These are phyloP conservation scores for Zaprionus bogoriensis DNA, from an alignment of 2,888 invertebrate genomes.

Conservation along the genomic window DNA sequence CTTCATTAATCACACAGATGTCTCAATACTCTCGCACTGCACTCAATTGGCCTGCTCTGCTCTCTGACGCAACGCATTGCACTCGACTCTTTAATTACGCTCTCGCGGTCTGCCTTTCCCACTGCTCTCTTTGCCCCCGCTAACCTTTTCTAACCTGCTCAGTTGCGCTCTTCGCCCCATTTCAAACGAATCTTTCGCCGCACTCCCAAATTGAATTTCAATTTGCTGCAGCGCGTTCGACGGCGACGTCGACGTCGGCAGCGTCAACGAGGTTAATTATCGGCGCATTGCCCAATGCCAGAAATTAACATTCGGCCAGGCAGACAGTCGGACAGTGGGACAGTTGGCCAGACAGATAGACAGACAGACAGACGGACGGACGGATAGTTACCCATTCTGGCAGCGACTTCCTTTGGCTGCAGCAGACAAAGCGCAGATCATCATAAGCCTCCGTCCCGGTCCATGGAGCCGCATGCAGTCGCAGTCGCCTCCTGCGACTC, in stretches of 20 bases:
- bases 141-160: conserved; percentile 32
- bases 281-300: conserved; percentile 63
- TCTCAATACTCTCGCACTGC: background rate
- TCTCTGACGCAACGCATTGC: too few species aligned
- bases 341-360: conserved; percentile 15
- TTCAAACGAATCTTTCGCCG: conserved; percentile 25
- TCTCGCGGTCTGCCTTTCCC: background rate
- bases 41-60: background rate
- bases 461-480: conserved; percentile 14
- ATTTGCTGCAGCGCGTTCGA: too few species aligned
- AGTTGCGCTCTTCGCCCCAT: conserved; percentile 24
- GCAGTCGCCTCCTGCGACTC: conserved; percentile 12
- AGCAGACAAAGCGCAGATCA: conserved; percentile 47
- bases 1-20: background rate
- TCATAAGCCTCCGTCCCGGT: conserved; percentile 59
- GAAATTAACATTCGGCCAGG: conserved; percentile 62
- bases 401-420: conserved; percentile 62
- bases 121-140: background rate
- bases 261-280: conserved; percentile 74
- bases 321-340: conserved; percentile 9
- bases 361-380: conserved; percentile 24
- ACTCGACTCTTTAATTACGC: background rate
- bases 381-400: too few species aligned
- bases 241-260: too few species aligned
- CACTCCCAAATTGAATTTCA: conserved; percentile 45